Evolutionary conservation across 1,140 invertebrate genomes (phyloP), one percentile per base, ranked within the genome.

Genomic region (Eurosta solidaginis): DNA sequence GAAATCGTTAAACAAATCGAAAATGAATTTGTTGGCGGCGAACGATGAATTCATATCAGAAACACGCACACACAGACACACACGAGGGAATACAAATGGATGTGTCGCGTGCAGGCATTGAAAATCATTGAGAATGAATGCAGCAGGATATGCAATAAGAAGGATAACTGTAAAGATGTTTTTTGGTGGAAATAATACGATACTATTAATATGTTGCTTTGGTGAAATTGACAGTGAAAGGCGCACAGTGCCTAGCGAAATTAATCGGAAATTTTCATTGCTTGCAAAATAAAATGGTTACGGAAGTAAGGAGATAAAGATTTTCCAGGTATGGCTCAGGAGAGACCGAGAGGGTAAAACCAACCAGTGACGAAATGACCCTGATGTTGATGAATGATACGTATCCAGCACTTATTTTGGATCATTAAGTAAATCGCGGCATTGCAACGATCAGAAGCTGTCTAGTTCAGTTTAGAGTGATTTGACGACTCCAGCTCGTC

Each of bases 71-170:
- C 33, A 63, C 14, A 7, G 9, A 36, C 59, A 29, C 54, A n/a
- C 7, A n/a, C 54, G 6, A 10, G 36, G 14, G 3, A 29, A 63
- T 63, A 63, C 33, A 68, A 68, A 68, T 68, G 17, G n/a, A n/a
- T 33, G 59, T 29, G 59, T 68, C 59, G 59, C n/a, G 33, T 68
- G 59, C 59, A 68, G 33, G 33, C 33, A 68, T 68, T 68, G 59
- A 20, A 68, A 68, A 68, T 68, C 59, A 68, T n/a, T 68, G 27
- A n/a, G 59, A 9, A 68, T 68, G 40, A 68, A 40, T 68, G 54
- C 54, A 29, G 29, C 59, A 68, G 2, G 59, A 29, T 36, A 17
- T 29, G 45, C 50, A 54, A 25, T 25, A 59, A 59, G 14, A 40
- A 68, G 33, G 59, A 42, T 36, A 68, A 17, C 29, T 36, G 54